Evolutionary conservation across 2,888 invertebrate species (phyloP), one percentile per base, ranked within the genome.

Genomic region (Noctua pronuba): DNA sequence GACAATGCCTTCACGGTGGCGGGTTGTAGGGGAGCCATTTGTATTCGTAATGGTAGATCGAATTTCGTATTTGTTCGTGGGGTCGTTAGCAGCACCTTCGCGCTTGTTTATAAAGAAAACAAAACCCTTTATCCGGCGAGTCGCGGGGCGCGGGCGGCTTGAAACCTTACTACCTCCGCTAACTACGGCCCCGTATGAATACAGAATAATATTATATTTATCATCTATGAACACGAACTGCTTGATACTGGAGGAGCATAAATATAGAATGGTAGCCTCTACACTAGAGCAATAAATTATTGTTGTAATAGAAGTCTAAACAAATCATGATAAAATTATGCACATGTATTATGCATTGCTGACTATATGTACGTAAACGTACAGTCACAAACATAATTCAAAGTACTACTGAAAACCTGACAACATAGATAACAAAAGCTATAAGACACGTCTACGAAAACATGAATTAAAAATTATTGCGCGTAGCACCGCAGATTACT

Each of bases 21-120:
- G 88, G 90, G 90, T 87, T 90, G 87, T 89, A 91, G 90, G 91
- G 96, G 94, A 94, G 92, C 92, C 94, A 95, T 96, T 96, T 95
- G 96, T 96, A 96, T 95, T 95, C 95, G 96, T 95, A 95, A 96
- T 96, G 94, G 95, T 92, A 94, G 95, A 96, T 96, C 96, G 95
- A 96, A 96, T 96, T 96, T 96, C 96, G 95, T 96, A 95, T 96
- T 96, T 96, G 96, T 96, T 95, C 95, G 93, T 93, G 92, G 95
- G 95, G 95, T 96, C 95, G 95, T 96, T 96, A 96, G 93, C 96
- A 93, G 94, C 96, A 95, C 96, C 96, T 96, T 94, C 94, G 92
- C 93, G 94, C 92, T 95, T 96, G 95, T 96, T 95, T 96, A 94
- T 95, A 96, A 96, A 96, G 96, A 96, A 96, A 96, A 96, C 95